Base-by-base conservation (phyloP, 1,140 invertebrate genomes). In the silkworm (Bombyx mori) region DNA sequence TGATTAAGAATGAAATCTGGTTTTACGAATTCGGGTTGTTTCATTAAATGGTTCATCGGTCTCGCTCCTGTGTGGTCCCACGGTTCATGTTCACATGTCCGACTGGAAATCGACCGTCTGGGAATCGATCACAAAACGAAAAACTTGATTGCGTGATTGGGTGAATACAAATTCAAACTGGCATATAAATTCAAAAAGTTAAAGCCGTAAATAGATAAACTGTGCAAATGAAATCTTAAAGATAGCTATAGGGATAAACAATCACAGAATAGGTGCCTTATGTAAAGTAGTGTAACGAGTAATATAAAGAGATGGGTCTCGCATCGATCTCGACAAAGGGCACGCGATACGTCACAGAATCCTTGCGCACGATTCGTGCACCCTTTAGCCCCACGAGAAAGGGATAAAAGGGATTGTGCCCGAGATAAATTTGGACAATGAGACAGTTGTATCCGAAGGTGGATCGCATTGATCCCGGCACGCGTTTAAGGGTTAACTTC, bases 1-100 rank as follows among this genome's bases (percentile, higher is more conserved):
- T 86, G 83, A 86, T 86, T 81, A 83, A 82, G 80, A 83, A 86
- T 75, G 68, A 61, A 82, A 86, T 86, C 81, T 77, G 77, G 81
- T 86, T 83, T 77, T 79, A 35, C 52, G 75, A 68, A 79, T 75
- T 79, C 72, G 69, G 64, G 60, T 72, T 73, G 68, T 71, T 65
- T 22, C 9, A 18, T 50, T 69, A 62, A 63, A 65, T 61, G 62
- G 69, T 71, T 69, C 69, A 75, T 79, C 69, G 64, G 73, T 61
- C 12, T 18, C 58, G 61, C 51, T 56, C 71, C 63, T 76, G 75
- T 79, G 81, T 82, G 79, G 82, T 86, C 82, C 70, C 82, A 84
- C 81, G 83, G 57, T 45, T 7, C 47, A 45, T 53, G 58, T 69
- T 69, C 73, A 76, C 60, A 58, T 48, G 55, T 35, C 26, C 26